Evolutionary conservation across 2,113 vertebrate species (phyloP), one percentile per base, ranked within the genome.

Genomic region (Rhinogobius similis): DNA sequence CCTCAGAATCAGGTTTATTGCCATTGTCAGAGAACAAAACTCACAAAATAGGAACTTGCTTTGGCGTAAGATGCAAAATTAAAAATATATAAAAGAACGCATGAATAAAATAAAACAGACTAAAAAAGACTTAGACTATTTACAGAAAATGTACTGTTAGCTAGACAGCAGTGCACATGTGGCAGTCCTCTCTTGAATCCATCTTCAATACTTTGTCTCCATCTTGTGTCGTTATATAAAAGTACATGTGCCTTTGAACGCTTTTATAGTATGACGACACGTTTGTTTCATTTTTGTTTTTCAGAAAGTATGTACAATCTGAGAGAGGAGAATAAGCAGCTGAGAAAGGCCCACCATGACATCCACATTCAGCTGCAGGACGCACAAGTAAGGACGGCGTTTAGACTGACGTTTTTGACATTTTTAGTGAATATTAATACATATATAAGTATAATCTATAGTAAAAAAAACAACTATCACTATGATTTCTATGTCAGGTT

Each of bases 341-440:
- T 99, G 69, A 94, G 98, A 63, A 98, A 96, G 81, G 94, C 96
- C 21, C 96, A 99, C 77, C 97, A 98, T 39, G 96, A 99, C 64
- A 94, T 98, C 53, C 96, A 99, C 64, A 88, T 88, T 0, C 97
- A 99, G 90, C 93, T 99, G 0, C 97, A 98, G 86, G 97, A 98
- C 48, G 94, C 95, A 36, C 95, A 94, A 95, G 98, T 99, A 90
- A 92, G 4, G 18, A 50, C 16, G 43, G 12, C 10, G 0, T 10
- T 39, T 39, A 23, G 2, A 13, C n/a, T 18, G 14, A 14, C 1
- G 18, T n/a, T n/a, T n/a, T 50, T 36, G 4, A 41, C 39, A 1
- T 2, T 10, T 12, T 10, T 41, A 41, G 10, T 41, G 6, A 58
- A 9, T 58, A 14, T 26, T 56, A 14, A 27, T 56, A n/a, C n/a